phyloP scores from a whole-genome alignment of 92 coral and sea anemone genomes.

The Zoanthus solanderi region DNA sequence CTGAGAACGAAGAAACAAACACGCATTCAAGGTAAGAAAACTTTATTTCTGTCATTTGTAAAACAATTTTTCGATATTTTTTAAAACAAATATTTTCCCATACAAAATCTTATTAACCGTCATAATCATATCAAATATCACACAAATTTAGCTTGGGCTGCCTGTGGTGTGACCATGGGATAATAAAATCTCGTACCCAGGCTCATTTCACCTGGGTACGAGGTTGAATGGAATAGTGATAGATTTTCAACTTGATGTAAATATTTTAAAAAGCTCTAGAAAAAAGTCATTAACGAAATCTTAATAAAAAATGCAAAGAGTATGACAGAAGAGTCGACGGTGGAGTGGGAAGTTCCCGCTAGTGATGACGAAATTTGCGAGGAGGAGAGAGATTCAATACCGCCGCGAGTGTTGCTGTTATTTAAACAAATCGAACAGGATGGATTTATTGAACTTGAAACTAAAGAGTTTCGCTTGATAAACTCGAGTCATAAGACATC shows the following conservation, averaged over 20 bases:
- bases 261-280: neutral
- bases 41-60: too few species aligned
- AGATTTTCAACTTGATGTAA: neutral
- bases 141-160: too few species aligned
- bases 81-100: too few species aligned
- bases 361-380: conserved; percentile 33
- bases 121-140: too few species aligned
- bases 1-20: too few species aligned
- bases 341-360: conserved; percentile 38
- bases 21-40: too few species aligned
- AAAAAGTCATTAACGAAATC: neutral
- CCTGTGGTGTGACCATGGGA: too few species aligned
- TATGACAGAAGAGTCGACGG: conserved; percentile 18
- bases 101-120: too few species aligned
- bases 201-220: too few species aligned
- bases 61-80: too few species aligned
- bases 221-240: neutral
- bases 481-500: neutral
- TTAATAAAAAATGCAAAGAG: conserved; percentile 8
- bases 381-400: conserved; percentile 4
- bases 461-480: conserved; percentile 29
- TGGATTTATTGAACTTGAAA: conserved; percentile 28
- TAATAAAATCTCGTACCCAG: too few species aligned
- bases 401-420: conserved; percentile 42
- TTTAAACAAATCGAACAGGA: conserved; percentile 40